These are phyloP conservation scores for Limnephilus rhombicus DNA, from an alignment of 2,888 invertebrate species.

Conservation along the genomic window DNA sequence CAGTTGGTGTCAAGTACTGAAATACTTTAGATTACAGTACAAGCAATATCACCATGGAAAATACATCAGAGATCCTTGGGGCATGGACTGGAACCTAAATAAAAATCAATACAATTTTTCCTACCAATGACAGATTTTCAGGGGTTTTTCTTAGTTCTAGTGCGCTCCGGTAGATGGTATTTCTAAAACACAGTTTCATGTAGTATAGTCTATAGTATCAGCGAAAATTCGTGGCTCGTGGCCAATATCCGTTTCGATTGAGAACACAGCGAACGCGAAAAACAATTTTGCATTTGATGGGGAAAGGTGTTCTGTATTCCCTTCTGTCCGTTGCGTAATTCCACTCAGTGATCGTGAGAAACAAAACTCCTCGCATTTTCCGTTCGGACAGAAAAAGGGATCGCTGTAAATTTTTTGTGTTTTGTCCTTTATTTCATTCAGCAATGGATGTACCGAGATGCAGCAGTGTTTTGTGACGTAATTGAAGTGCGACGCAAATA, in stretches of 20 bases:
- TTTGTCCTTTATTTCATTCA: constrained; percentile 4
- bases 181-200: neutral
- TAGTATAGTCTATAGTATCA: neutral
- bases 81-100: neutral
- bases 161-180: neutral
- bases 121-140: neutral
- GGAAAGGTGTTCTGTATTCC: constrained; percentile 48
- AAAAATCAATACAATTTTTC: neutral
- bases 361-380: neutral
- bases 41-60: neutral
- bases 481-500: constrained; percentile 54
- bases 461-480: constrained; percentile 61
- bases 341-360: neutral
- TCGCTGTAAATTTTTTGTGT: constrained; percentile 29
- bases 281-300: constrained; percentile 43
- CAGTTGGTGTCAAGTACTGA: neutral
- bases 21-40: neutral
- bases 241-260: constrained; percentile 45
- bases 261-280: constrained; percentile 6
- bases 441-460: constrained; percentile 50
- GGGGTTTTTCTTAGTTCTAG: neutral
- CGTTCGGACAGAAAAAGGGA: constrained; percentile 25
- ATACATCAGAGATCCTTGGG: neutral
- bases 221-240: constrained; percentile 27
- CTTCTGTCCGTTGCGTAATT: constrained; percentile 44